These are phyloP conservation scores for Brenthis ino DNA, from an alignment of 2,888 invertebrate genomes.

Conservation along the genomic window DNA sequence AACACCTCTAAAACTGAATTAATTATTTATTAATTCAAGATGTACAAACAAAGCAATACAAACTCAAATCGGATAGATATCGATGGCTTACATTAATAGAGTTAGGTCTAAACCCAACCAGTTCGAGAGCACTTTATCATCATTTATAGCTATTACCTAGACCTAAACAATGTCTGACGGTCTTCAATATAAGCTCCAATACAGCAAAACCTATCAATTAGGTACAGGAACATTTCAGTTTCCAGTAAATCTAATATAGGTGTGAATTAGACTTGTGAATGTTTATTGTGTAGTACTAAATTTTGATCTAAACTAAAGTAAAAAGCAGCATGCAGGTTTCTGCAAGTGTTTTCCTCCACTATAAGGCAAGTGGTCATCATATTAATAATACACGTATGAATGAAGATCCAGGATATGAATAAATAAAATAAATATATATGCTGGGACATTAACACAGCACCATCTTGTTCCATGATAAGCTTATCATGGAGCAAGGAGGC, in stretches of 20 bases:
- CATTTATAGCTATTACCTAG: conserved; percentile 28
- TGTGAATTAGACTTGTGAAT: not conserved
- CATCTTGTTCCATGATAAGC: too few species aligned
- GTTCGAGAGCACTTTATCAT: conserved; percentile 28
- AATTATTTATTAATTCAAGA: not conserved
- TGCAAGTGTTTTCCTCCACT: too few species aligned
- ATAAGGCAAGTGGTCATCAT: too few species aligned
- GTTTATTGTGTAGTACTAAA: not conserved
- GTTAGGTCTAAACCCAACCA: conserved; percentile 15
- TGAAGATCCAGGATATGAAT: too few species aligned
- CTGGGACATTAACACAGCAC: too few species aligned
- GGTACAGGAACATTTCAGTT: conserved; percentile 2
- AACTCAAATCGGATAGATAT: not conserved
- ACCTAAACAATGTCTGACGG: conserved; percentile 27
- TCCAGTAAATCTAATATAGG: not conserved
- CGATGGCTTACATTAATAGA: conserved; percentile 17
- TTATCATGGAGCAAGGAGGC: too few species aligned
- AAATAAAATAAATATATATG: too few species aligned
- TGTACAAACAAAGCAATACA: not conserved
- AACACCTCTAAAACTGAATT: too few species aligned
- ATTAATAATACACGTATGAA: too few species aligned
- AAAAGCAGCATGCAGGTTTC: too few species aligned
- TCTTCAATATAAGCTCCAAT: conserved; percentile 26
- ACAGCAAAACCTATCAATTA: conserved; percentile 32
- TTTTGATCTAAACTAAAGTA: too few species aligned